phyloP scores from a whole-genome alignment of 2,888 invertebrate species.

The Zootermopsis nevadensis region DNA sequence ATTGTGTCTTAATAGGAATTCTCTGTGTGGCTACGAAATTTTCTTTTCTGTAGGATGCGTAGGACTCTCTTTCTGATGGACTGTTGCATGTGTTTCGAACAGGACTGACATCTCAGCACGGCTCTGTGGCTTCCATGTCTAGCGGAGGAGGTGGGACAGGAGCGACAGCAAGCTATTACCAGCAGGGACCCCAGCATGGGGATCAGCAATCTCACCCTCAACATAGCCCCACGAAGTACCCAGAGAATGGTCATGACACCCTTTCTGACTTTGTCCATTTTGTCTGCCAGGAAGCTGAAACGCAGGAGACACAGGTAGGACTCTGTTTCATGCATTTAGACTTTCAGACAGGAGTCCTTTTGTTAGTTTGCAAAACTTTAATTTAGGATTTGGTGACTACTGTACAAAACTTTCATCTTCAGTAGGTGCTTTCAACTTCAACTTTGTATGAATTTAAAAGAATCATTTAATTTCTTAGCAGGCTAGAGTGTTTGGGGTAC shows the following conservation, averaged over 20 bases:
- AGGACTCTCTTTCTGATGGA: background rate
- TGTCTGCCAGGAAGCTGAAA: constrained; percentile 93
- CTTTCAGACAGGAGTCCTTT: no score
- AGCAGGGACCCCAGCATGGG: constrained; percentile 61
- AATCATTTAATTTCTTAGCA: no score
- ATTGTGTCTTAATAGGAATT: background rate
- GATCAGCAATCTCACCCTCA: constrained; percentile 55
- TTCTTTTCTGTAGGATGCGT: background rate
- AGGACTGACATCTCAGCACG: constrained; percentile 67
- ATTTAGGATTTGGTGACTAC: no score
- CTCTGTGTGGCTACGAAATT: background rate
- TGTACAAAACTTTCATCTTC: no score
- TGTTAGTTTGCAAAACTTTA: no score
- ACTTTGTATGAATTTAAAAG: no score
- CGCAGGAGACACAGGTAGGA: constrained; percentile 76
- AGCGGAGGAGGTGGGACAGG: constrained; percentile 60
- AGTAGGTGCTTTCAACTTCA: no score
- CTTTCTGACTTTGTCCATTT: constrained; percentile 96
- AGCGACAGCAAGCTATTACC: constrained; percentile 60
- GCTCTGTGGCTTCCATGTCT: constrained; percentile 65
- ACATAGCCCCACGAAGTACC: constrained; percentile 73
- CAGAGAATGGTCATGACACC: constrained; percentile 89
- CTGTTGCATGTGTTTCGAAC: constrained; percentile 48
- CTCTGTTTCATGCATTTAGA: no score
- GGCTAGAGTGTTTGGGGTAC: no score